These are phyloP conservation scores for Bombycilla garrulus DNA, from an alignment of 2,113 vertebrate species.

Conservation along the genomic window DNA sequence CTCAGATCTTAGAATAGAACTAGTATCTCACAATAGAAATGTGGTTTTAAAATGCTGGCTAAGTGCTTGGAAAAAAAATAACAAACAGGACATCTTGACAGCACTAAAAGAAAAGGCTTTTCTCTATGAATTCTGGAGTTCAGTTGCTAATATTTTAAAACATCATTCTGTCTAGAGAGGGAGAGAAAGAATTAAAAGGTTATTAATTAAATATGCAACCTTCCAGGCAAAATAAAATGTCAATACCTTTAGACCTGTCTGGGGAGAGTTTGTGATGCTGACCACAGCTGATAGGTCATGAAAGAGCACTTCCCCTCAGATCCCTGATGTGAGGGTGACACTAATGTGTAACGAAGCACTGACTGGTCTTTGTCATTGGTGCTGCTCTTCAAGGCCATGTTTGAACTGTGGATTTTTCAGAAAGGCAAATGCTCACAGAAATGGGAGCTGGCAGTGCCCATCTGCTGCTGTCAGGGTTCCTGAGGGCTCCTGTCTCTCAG, in stretches of 20 bases:
- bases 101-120: background rate
- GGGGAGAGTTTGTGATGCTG: background rate
- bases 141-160: background rate
- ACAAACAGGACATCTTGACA: background rate
- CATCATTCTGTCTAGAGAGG: background rate
- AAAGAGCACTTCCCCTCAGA: background rate
- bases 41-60: background rate
- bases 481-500: background rate
- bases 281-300: background rate
- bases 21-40: background rate
- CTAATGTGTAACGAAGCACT: background rate
- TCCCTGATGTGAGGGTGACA: background rate
- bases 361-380: background rate
- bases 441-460: background rate
- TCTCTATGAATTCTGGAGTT: background rate
- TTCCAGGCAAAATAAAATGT: background rate
- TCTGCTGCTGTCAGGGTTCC: conserved; percentile 13
- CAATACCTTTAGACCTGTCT: background rate
- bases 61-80: background rate
- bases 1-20: background rate
- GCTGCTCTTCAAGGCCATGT: background rate
- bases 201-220: background rate
- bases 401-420: background rate
- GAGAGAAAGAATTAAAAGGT: background rate
- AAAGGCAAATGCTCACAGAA: background rate